A percentile compares a stretch with the other conserved stretches of the same genome.
Evolutionary conservation across 2,888 invertebrate genomes (phyloP).

Genomic region (Baronia brevicornis): DNA sequence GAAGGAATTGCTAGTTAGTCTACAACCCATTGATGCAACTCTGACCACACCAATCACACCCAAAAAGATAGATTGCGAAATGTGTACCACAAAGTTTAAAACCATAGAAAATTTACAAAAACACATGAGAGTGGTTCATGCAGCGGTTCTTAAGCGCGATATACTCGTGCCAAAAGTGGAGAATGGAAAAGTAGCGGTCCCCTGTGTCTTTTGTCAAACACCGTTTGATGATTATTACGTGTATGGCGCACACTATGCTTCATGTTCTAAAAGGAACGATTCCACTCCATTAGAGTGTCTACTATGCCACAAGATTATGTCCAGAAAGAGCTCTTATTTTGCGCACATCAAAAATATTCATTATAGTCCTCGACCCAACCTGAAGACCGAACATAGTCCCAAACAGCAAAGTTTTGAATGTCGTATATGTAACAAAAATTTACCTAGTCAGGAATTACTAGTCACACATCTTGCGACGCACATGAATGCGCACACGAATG

Average conservation of each 20-base stretch:
- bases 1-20: conserved; percentile 49
- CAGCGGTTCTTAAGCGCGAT: conserved; percentile 36
- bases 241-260: conserved; percentile 44
- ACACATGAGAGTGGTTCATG: conserved; percentile 57
- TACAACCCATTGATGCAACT: conserved; percentile 50
- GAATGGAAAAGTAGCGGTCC: conserved; percentile 31
- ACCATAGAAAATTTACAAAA: conserved; percentile 50
- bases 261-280: conserved; percentile 39
- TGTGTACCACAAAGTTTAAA: conserved; percentile 54
- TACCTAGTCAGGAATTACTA: conserved; percentile 48
- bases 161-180: conserved; percentile 14
- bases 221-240: conserved; percentile 46
- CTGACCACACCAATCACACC: conserved; percentile 8
- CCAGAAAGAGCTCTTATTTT: conserved; percentile 39
- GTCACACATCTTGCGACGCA: conserved; percentile 60
- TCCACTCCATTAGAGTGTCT: conserved; percentile 38
- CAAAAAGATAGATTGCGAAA: conserved; percentile 41
- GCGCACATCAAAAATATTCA: conserved; percentile 47
- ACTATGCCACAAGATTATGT: conserved; percentile 40
- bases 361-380: conserved; percentile 31
- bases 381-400: background rate
- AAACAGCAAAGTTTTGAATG: conserved; percentile 35
- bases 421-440: conserved; percentile 51
- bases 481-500: conserved; percentile 50
- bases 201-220: conserved; percentile 50